These are phyloP conservation scores for Thymallus thymallus DNA, from an alignment of 2,113 vertebrate genomes.

Conservation along the genomic window DNA sequence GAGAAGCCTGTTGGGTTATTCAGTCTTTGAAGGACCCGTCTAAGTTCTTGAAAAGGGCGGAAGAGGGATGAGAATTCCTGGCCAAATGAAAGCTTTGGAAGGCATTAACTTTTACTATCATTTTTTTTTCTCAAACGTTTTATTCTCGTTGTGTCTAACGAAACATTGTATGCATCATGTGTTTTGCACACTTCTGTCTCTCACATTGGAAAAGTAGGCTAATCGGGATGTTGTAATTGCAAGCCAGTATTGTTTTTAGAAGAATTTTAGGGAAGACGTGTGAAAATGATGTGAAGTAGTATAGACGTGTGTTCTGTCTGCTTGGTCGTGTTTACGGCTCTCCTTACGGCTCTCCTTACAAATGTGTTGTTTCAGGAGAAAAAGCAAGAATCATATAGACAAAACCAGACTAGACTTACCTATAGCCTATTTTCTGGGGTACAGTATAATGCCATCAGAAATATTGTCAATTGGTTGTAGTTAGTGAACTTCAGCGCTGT, in stretches of 20 bases:
- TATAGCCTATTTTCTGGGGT: background rate
- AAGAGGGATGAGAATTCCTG: conserved; percentile 74
- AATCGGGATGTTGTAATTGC: background rate
- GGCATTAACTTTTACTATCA: conserved; percentile 70
- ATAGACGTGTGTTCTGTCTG: conserved; percentile 38
- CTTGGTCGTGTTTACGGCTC: conserved; percentile 50
- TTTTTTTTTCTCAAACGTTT: conserved; percentile 53
- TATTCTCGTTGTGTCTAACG: conserved; percentile 35
- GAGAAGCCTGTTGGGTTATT: conserved; percentile 76
- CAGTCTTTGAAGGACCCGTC: conserved; percentile 71
- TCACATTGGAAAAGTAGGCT: conserved; percentile 25
- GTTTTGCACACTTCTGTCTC: conserved; percentile 12
- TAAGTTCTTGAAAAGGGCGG: conserved; percentile 67
- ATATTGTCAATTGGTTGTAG: background rate
- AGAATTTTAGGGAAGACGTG: conserved; percentile 55
- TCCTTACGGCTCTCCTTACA: conserved; percentile 25
- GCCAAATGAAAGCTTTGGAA: conserved; percentile 67
- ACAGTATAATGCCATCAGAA: background rate
- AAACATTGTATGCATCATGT: conserved; percentile 12
- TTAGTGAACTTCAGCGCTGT: background rate
- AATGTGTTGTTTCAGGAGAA: background rate
- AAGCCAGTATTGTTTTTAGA: conserved; percentile 7
- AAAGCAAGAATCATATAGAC: background rate
- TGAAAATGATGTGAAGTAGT: conserved; percentile 53
- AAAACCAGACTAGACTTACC: background rate